Conservation (phyloP, 1,140 invertebrate species). For the Drosophila equinoxialis region DNA sequence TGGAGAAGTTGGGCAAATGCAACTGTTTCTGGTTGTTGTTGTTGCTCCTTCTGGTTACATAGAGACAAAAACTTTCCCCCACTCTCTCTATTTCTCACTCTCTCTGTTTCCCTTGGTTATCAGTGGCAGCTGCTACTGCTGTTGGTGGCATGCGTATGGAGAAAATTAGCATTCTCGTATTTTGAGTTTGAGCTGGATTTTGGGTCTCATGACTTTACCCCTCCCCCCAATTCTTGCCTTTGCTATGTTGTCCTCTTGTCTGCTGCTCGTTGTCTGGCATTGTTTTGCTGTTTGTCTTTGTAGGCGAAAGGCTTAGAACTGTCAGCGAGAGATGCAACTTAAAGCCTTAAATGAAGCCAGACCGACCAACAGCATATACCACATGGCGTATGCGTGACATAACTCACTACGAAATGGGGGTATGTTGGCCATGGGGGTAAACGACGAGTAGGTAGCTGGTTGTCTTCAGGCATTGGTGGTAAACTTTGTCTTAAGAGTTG, state of each 20-base stretch:
- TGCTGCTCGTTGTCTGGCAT: slow-evolving; percentile 37
- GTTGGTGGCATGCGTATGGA: slow-evolving; percentile 37
- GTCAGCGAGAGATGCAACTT: slow-evolving; percentile 64
- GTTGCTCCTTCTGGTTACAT: slow-evolving; percentile 12
- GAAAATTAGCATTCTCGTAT: slow-evolving; percentile 71
- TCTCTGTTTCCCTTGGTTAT: slow-evolving; percentile 36
- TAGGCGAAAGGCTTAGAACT: slow-evolving; percentile 42
- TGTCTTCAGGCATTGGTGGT: slow-evolving; percentile 34
- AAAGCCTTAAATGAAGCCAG: slow-evolving; percentile 60
- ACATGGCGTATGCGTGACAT: slow-evolving; percentile 68
- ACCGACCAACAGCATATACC: slow-evolving; percentile 21
- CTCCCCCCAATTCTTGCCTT: slow-evolving; percentile 21
- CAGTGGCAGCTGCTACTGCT: slow-evolving; percentile 56
- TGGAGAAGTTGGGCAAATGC: slow-evolving; percentile 44
- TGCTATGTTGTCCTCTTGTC: slow-evolving; percentile 14
- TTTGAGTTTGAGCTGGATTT: slow-evolving; percentile 45
- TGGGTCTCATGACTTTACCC: slow-evolving; percentile 24
- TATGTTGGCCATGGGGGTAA: too few relatives aligned
- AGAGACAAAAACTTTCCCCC: background rate
- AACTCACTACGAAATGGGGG: slow-evolving; percentile 48
- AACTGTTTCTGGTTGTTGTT: slow-evolving; percentile 36
- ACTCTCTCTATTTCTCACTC: background rate
- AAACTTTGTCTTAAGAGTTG: slow-evolving; percentile 72
- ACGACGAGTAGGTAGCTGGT: background rate
- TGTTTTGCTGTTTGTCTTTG: slow-evolving; percentile 56